phyloP scores from a whole-genome alignment of 2,797 vertebrate genomes.

The Mareca strepera region DNA sequence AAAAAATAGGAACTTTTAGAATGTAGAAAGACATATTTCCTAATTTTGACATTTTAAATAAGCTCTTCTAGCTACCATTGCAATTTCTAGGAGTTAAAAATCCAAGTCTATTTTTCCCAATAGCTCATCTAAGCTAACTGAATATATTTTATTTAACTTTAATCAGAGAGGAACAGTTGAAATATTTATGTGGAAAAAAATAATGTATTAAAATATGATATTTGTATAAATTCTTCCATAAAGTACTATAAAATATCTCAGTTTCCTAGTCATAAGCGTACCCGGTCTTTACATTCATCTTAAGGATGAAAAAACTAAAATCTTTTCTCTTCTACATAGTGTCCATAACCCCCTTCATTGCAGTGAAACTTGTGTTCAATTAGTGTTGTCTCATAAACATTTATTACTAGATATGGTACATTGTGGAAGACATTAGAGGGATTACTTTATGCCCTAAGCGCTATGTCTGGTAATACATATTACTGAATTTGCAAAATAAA shows the following conservation, averaged over 20 bases:
- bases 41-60: conserved; percentile 14
- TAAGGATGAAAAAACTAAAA: neutral
- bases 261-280: neutral
- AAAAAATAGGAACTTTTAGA: neutral
- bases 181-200: neutral
- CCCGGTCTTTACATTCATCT: neutral
- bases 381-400: neutral
- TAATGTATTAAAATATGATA: neutral
- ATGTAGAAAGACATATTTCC: neutral
- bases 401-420: neutral
- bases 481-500: neutral
- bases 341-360: accelerated
- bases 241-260: neutral
- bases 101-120: neutral
- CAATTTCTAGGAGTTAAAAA: neutral
- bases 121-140: neutral
- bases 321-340: neutral
- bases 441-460: neutral
- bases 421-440: neutral
- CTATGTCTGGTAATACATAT: neutral
- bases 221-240: neutral
- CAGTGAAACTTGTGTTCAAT: neutral
- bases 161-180: neutral
- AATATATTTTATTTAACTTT: neutral
- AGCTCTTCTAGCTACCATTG: neutral